Evolutionary conservation across 1,140 invertebrate species (phyloP).

Genomic region (Homalodisca vitripennis): DNA sequence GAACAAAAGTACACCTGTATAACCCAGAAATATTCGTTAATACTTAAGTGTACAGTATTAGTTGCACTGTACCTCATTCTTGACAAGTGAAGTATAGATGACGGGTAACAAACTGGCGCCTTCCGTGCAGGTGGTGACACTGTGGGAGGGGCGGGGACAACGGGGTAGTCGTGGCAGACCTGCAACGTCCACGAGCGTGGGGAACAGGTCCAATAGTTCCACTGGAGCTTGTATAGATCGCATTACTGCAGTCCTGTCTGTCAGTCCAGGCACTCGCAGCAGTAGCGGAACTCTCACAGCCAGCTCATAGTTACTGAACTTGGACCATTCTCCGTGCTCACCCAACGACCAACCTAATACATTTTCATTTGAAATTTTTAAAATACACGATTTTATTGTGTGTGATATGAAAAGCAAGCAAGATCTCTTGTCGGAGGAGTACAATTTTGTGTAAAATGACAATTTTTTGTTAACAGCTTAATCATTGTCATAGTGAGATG

Average conservation of each 20-base stretch:
- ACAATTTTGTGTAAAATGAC: too few species aligned
- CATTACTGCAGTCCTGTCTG: neutral
- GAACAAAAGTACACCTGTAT: too few species aligned
- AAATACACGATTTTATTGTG: too few species aligned
- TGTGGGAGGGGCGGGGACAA: conserved; percentile 52
- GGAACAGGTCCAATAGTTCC: conserved; percentile 83
- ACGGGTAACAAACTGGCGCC: conserved; percentile 66
- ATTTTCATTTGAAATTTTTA: too few species aligned
- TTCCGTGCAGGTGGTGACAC: conserved; percentile 63
- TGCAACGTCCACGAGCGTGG: conserved; percentile 74
- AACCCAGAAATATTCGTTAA: neutral
- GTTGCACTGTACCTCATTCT: neutral
- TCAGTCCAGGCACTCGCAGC: conserved; percentile 59
- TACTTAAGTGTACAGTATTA: neutral
- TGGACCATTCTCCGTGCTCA: conserved; percentile 88
- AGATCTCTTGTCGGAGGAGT: too few species aligned
- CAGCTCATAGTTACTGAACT: conserved; percentile 86
- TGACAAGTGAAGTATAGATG: conserved; percentile 41
- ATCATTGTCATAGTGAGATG: too few species aligned
- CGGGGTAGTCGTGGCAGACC: conserved; percentile 53
- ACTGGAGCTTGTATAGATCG: conserved; percentile 46
- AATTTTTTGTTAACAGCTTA: too few species aligned
- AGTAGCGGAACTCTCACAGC: conserved; percentile 76
- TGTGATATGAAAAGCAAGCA: too few species aligned
- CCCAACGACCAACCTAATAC: conserved; percentile 90